Conservation (phyloP, 2,797 vertebrate genomes). For the Peromyscus aztecus region DNA sequence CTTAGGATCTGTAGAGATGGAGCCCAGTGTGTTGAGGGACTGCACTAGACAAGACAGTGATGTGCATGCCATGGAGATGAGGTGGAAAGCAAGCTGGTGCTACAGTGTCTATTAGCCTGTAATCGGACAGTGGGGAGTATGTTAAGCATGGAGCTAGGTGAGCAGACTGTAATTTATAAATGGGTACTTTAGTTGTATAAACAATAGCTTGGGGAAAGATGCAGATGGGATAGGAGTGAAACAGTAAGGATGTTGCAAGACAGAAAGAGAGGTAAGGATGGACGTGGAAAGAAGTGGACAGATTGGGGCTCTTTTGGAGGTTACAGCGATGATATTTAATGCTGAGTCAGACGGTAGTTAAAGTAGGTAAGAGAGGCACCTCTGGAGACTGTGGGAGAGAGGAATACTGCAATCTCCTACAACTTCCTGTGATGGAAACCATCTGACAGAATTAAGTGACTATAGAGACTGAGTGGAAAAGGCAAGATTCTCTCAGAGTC, state of each 20-base stretch:
- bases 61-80: not conserved
- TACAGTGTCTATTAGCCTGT: not conserved
- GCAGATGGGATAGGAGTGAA: not conserved
- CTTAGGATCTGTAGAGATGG: not conserved
- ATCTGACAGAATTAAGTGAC: not conserved
- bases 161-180: not conserved
- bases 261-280: not conserved
- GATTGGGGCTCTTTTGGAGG: not conserved
- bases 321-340: not conserved
- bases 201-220: not conserved
- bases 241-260: not conserved
- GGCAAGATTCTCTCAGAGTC: not conserved
- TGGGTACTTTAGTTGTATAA: not conserved
- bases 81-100: not conserved
- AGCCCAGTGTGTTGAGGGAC: not conserved
- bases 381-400: not conserved
- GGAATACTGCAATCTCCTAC: not conserved
- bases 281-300: not conserved
- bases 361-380: not conserved
- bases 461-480: not conserved
- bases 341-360: not conserved
- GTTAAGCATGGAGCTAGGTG: not conserved
- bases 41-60: not conserved
- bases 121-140: not conserved
- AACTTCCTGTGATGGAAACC: not conserved